Percentiles rank a stretch among this genome's conserved stretches.
Evolutionary conservation across 1,140 invertebrate genomes (phyloP).

Genomic region (Polyergus mexicanus): DNA sequence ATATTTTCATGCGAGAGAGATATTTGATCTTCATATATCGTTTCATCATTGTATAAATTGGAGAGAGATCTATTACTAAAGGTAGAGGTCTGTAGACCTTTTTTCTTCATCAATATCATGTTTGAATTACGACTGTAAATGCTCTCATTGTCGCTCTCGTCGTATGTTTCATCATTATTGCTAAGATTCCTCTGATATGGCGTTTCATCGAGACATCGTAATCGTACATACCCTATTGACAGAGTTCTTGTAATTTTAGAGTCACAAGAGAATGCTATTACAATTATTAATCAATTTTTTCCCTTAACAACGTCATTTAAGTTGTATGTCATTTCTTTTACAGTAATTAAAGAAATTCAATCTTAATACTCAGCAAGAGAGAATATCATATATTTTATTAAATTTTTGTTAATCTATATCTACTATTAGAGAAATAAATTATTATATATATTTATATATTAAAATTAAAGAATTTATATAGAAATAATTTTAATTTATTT

Average conservation of each 20-base stretch:
- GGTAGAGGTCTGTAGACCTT: not conserved
- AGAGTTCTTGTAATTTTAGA: slow-evolving; percentile 42
- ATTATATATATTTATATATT: no score
- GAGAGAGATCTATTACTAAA: slow-evolving; percentile 43
- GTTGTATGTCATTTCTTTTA: no score
- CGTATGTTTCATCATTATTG: slow-evolving; percentile 73
- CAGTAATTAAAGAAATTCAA: no score
- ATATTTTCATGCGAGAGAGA: not conserved
- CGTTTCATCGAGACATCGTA: slow-evolving; percentile 86
- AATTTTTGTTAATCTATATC: not conserved
- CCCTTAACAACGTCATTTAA: no score
- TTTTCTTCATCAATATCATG: not conserved
- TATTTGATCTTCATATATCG: slow-evolving; percentile 33
- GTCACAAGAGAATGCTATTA: not conserved
- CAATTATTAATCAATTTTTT: not conserved
- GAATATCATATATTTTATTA: not conserved
- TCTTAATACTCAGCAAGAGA: no score
- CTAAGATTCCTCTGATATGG: slow-evolving; percentile 77
- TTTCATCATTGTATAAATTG: slow-evolving; percentile 61
- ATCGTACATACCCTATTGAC: slow-evolving; percentile 87
- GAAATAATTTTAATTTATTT: slow-evolving; percentile 4
- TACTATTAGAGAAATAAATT: not conserved
- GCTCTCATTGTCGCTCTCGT: slow-evolving; percentile 72
- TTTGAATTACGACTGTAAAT: slow-evolving; percentile 60
- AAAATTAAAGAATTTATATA: not conserved